phyloP scores from a whole-genome alignment of 1,140 invertebrate species.

The Pygmarrhopalites habei region DNA sequence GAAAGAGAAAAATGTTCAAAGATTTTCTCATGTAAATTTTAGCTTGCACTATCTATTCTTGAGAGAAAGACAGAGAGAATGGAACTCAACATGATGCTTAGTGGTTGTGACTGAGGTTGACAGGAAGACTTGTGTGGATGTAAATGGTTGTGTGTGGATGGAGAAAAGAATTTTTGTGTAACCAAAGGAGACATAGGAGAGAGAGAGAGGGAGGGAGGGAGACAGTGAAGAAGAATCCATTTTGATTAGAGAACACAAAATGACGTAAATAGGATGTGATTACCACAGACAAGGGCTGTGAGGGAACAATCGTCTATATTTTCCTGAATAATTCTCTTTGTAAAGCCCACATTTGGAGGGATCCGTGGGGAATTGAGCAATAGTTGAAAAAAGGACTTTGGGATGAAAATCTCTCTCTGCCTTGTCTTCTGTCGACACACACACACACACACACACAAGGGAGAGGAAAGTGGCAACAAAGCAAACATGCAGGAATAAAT shows the following conservation, averaged over 20 bases:
- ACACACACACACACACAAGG: not conserved
- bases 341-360: constrained; percentile 14
- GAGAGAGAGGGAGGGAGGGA: not conserved
- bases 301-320: constrained; percentile 30
- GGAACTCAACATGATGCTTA: too few relatives aligned
- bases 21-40: too few relatives aligned
- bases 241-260: constrained; percentile 19
- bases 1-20: too few relatives aligned
- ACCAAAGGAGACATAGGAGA: too few relatives aligned
- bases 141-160: too few relatives aligned
- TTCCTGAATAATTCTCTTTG: constrained; percentile 37
- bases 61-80: too few relatives aligned
- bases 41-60: too few relatives aligned
- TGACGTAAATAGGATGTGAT: constrained; percentile 33
- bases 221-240: constrained; percentile 7
- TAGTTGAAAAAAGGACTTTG: not conserved
- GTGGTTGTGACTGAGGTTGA: too few relatives aligned
- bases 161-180: too few relatives aligned
- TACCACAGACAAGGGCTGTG: constrained; percentile 27
- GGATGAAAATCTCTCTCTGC: not conserved
- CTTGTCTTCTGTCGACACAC: not conserved
- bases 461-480: too few relatives aligned
- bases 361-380: constrained; percentile 13
- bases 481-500: too few relatives aligned
- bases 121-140: too few relatives aligned